phyloP scores from a whole-genome alignment of 2,797 vertebrate species.

The Dermochelys coriacea region DNA sequence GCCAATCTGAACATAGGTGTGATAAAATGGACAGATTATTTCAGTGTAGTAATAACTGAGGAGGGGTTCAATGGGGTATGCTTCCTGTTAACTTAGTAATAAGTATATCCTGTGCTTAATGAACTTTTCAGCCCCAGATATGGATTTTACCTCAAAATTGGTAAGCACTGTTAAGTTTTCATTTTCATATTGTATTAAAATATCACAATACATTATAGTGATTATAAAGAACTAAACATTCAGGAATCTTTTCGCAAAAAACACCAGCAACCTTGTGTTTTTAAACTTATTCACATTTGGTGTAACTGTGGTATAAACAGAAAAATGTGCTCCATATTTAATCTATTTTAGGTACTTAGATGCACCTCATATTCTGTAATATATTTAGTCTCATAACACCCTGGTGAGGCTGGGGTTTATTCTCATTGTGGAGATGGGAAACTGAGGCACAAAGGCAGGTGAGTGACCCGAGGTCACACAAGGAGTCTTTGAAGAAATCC shows the following conservation, averaged over 20 bases:
- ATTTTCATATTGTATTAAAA: constrained; percentile 62
- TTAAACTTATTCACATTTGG: background rate
- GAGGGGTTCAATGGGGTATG: background rate
- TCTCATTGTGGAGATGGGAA: background rate
- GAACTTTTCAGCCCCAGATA: background rate
- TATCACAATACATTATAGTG: constrained; percentile 11
- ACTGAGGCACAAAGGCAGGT: background rate
- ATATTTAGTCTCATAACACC: background rate
- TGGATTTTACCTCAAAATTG: constrained; percentile 41
- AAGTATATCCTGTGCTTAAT: background rate
- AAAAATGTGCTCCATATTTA: background rate
- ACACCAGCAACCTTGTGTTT: background rate
- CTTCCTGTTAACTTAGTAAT: constrained; percentile 30
- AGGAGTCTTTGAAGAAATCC: background rate
- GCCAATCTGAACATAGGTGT: background rate
- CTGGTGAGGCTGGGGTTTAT: background rate
- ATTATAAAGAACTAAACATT: constrained; percentile 49
- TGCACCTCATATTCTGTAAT: background rate
- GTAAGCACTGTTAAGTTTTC: constrained; percentile 32
- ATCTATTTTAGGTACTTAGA: background rate
- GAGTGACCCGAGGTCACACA: background rate
- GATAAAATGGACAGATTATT: background rate
- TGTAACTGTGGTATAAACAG: background rate
- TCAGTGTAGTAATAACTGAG: background rate
- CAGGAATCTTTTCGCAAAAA: background rate